These are phyloP conservation scores for Psilopsiagon aymara DNA, from an alignment of 2,113 vertebrate genomes.

Conservation along the genomic window DNA sequence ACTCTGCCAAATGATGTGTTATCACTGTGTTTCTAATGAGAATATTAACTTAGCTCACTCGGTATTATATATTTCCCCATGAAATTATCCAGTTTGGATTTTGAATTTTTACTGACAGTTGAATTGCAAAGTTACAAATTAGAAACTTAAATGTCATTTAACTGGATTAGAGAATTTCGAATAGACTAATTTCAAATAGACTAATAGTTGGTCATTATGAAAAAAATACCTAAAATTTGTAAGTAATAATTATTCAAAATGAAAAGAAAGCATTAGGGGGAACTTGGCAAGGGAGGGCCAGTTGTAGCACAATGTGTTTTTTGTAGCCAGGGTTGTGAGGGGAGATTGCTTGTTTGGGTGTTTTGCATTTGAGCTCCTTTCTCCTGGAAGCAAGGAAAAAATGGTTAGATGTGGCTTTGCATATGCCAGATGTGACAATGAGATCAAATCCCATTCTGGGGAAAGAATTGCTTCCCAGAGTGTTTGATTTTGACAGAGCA, in stretches of 20 bases:
- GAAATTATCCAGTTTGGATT: not conserved
- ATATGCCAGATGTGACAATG: slow-evolving; percentile 47
- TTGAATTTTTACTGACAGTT: not conserved
- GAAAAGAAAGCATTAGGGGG: not conserved
- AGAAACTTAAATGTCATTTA: not conserved
- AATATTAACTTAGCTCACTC: not conserved
- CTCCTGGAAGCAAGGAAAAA: slow-evolving; percentile 33
- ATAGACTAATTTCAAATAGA: not conserved
- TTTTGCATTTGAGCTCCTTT: not conserved
- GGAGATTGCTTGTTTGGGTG: not conserved
- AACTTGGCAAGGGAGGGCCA: not conserved
- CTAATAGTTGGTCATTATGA: not conserved
- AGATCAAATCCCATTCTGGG: slow-evolving; percentile 31
- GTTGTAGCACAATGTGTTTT: slow-evolving; percentile 11
- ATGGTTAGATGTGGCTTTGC: slow-evolving; percentile 44
- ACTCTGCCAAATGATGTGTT: not conserved
- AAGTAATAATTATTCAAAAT: not conserved
- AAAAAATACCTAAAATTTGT: not conserved
- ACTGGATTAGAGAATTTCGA: not conserved
- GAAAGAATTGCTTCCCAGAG: slow-evolving; percentile 41
- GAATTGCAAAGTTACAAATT: not conserved
- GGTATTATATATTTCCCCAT: not conserved
- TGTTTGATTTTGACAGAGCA: slow-evolving; percentile 41
- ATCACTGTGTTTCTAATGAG: not conserved
- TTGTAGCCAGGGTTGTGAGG: slow-evolving; percentile 22